Evolutionary conservation across 2,113 vertebrate genomes (phyloP), one percentile per base, ranked within the genome.

Genomic region (Triplophysa tibetana): DNA sequence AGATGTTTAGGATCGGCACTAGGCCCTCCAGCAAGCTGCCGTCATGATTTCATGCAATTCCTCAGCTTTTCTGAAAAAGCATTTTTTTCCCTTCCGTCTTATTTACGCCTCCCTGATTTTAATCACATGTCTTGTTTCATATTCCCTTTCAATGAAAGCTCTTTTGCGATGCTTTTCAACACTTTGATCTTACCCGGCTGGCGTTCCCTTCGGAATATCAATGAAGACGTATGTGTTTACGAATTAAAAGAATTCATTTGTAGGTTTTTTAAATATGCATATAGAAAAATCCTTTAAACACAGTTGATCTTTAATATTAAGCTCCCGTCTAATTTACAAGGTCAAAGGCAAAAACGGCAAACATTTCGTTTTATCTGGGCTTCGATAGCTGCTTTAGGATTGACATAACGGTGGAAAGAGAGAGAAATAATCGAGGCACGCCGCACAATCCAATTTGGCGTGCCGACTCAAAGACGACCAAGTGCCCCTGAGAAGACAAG

Each of bases 391-490:
- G 74, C 43, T 2, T 56, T 14, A 54, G 24, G 80, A 70, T 52
- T 48, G 74, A 78, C 79, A 75, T 61, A 52, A 70, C 56, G 23
- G 56, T 52, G 8, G 12, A 79, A 77, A 67, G 74, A 23, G 69
- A 64, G 23, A 72, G 77, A 78, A 80, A 61, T 67, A 80, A 82
- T 78, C 48, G n/a, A 75, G 69, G 77, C 23, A 21, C 70, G 79
- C 38, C 78, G 62, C 76, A 80, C 79, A 82, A 82, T 70, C 73
- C 66, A 80, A 85, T 82, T 82, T 85, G 80, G 80, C 80, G 77
- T 80, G 45, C 63, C 26, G 41, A 72, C 70, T 70, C 70, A 77
- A 76, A 72, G 77, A 82, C 50, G 67, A 29, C 80, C 61, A 23
- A 33, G 77, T 76, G 81, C 77, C 83, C 77, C 75, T 41, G 43